These are phyloP conservation scores for Liopterus haemorrhoidalis DNA, from an alignment of 2,888 invertebrate species.

Conservation along the genomic window DNA sequence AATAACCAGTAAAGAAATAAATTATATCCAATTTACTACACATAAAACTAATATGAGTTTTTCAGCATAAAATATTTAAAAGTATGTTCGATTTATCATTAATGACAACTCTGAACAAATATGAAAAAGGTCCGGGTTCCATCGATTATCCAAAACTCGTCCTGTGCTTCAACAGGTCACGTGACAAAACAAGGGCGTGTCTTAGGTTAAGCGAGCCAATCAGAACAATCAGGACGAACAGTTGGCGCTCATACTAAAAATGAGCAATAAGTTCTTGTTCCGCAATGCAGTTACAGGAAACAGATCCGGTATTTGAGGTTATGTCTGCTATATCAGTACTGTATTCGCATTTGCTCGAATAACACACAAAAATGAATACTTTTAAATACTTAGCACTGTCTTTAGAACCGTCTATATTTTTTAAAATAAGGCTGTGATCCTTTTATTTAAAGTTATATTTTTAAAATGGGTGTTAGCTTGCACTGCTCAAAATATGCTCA, in stretches of 20 bases:
- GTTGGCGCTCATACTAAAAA: constrained; percentile 23
- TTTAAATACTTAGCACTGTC: too few species aligned
- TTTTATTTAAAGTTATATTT: constrained; percentile 3
- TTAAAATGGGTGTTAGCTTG: constrained; percentile 6
- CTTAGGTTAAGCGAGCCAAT: constrained; percentile 13
- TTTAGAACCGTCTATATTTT: too few species aligned
- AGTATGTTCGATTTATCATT: too few species aligned
- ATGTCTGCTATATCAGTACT: constrained; percentile 18
- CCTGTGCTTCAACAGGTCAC: constrained; percentile 11
- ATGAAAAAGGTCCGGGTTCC: too few species aligned
- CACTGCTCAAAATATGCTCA: constrained; percentile 19
- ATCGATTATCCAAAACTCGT: constrained; percentile 21
- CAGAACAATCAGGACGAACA: constrained; percentile 2
- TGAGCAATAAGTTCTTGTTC: constrained; percentile 24
- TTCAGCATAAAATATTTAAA: too few species aligned
- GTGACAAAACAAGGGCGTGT: constrained; percentile 16
- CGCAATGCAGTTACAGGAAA: constrained; percentile 22
- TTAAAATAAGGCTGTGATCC: constrained; percentile 14
- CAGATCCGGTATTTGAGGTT: constrained; percentile 20
- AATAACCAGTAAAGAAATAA: too few species aligned
- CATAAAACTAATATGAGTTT: too few species aligned
- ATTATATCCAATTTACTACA: too few species aligned
- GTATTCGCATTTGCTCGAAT: constrained; percentile 15
- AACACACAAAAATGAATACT: too few species aligned
- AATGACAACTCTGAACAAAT: too few species aligned